Evolutionary conservation across 2,888 invertebrate species (phyloP).

Genomic region (Ectemnius continuus): DNA sequence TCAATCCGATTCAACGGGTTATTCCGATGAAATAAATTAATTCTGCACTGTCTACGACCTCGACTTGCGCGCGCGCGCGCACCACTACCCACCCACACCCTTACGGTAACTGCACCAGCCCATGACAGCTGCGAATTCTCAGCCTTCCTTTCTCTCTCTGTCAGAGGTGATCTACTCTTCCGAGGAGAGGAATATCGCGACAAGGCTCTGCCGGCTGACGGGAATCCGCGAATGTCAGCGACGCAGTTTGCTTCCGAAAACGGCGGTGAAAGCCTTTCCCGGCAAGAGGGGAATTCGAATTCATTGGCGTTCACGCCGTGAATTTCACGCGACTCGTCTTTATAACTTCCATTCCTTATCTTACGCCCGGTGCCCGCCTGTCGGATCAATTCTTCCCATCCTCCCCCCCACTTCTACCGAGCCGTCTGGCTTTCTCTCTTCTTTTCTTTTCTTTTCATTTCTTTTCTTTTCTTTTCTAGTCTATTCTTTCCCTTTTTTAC

Average conservation of each 20-base stretch:
- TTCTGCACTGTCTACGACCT: conserved; percentile 55
- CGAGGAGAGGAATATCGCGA: no score
- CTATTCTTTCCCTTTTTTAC: background rate
- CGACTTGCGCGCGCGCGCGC: conserved; percentile 27
- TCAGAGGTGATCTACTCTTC: no score
- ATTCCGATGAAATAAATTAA: conserved; percentile 73
- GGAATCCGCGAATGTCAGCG: conserved; percentile 34
- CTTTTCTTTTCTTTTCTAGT: background rate
- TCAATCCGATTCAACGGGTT: conserved; percentile 71
- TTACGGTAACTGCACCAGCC: conserved; percentile 14
- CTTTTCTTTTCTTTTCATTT: background rate
- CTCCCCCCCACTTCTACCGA: background rate
- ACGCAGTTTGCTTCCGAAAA: conserved; percentile 35
- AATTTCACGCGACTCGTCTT: conserved; percentile 24
- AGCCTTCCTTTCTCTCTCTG: background rate
- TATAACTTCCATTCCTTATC: conserved; percentile 27
- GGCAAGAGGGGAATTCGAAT: conserved; percentile 41
- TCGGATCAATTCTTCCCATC: conserved; percentile 2
- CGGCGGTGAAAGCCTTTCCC: conserved; percentile 39
- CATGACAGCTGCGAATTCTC: conserved; percentile 11
- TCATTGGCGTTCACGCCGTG: conserved; percentile 40
- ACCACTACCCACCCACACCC: background rate
- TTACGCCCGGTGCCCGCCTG: background rate
- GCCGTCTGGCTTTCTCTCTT: background rate
- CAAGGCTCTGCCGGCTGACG: no score